Conservation (phyloP, 2,113 vertebrate genomes). For the Esox niger region DNA sequence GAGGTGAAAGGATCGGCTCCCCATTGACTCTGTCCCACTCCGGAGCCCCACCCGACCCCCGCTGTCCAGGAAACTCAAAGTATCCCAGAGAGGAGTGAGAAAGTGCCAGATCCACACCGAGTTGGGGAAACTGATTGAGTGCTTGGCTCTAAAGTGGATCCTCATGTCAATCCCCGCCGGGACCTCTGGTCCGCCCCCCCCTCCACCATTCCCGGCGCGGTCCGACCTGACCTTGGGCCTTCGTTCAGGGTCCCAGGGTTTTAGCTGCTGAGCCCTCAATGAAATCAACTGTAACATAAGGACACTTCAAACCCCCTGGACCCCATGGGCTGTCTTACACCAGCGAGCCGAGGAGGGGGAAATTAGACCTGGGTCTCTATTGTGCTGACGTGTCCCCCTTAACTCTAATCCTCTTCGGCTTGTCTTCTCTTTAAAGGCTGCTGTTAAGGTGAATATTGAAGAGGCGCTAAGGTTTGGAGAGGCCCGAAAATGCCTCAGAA, state of each 20-base stretch:
- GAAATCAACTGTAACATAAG: constrained; percentile 78
- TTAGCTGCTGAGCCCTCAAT: constrained; percentile 68
- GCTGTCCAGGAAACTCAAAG: constrained; percentile 59
- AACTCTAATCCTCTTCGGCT: constrained; percentile 27
- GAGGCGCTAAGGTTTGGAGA: constrained; percentile 17
- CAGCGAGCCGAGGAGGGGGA: no score
- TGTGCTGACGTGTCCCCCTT: constrained; percentile 14
- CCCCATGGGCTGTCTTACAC: no score
- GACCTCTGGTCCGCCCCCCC: constrained; percentile 23
- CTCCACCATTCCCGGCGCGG: constrained; percentile 22
- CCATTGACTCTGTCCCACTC: constrained; percentile 48
- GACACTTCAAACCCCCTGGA: constrained; percentile 71
- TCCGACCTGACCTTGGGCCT: constrained; percentile 60
- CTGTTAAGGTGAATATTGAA: constrained; percentile 69
- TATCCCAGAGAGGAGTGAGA: constrained; percentile 43
- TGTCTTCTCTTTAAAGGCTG: constrained; percentile 29
- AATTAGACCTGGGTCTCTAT: constrained; percentile 28
- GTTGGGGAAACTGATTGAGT: constrained; percentile 39
- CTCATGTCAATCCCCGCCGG: constrained; percentile 57
- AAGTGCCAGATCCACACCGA: constrained; percentile 43
- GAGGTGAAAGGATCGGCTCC: neutral
- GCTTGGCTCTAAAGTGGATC: constrained; percentile 60
- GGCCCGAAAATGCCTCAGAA: constrained; percentile 50
- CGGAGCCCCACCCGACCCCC: constrained; percentile 38
- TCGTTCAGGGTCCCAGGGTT: constrained; percentile 64